Evolutionary conservation across 2,888 invertebrate species (phyloP).

Genomic region (Drosophila pegasa): DNA sequence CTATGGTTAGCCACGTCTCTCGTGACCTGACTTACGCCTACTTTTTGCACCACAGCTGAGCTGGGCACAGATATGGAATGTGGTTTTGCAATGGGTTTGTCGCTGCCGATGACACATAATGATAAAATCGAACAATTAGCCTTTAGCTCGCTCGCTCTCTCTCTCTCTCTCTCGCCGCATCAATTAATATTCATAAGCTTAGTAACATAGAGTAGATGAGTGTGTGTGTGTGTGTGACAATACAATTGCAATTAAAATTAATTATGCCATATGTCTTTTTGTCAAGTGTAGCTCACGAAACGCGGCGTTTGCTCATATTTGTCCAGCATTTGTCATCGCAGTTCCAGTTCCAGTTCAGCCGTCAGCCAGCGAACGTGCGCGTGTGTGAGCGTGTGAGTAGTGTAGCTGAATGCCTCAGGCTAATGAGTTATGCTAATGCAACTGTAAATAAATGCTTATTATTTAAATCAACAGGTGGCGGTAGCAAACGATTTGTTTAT

Average conservation of each 20-base stretch:
- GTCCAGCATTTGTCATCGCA: slow-evolving; percentile 67
- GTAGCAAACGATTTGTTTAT: slow-evolving; percentile 70
- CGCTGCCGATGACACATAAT: slow-evolving; percentile 64
- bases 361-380: slow-evolving; percentile 42
- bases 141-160: too few relatives aligned
- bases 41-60: not conserved
- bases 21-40: not conserved
- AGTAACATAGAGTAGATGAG: slow-evolving; percentile 39
- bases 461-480: slow-evolving; percentile 64
- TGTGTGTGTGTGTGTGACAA: slow-evolving; percentile 22
- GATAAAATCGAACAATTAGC: slow-evolving; percentile 41
- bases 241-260: slow-evolving; percentile 65
- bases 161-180: too few relatives aligned
- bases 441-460: slow-evolving; percentile 36
- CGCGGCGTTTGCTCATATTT: slow-evolving; percentile 48
- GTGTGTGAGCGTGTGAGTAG: slow-evolving; percentile 38
- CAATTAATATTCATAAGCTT: slow-evolving; percentile 72
- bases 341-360: slow-evolving; percentile 68
- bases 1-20: not conserved
- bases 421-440: slow-evolving; percentile 38
- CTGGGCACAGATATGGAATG: slow-evolving; percentile 12
- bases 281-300: slow-evolving; percentile 51
- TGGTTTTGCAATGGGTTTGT: slow-evolving; percentile 9
- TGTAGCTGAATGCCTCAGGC: slow-evolving; percentile 11
- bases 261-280: slow-evolving; percentile 68